Percentiles rank a stretch among this genome's conserved stretches.
Evolutionary conservation across 2,113 vertebrate species (phyloP).

Genomic region (Odobenus rosmarus): DNA sequence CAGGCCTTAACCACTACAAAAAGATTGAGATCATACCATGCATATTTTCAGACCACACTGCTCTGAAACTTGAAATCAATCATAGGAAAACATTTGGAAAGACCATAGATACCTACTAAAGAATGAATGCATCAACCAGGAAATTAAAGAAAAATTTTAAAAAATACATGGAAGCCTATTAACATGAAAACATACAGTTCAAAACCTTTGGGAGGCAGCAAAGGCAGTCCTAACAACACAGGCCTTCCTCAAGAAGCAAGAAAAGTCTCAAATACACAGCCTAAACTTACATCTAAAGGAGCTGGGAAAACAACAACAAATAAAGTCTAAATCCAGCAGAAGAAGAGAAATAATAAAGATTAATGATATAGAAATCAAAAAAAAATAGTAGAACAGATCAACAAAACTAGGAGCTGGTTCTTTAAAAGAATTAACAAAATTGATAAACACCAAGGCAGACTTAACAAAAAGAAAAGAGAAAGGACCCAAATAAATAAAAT

Average conservation of each 20-base stretch:
- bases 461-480: too few species aligned
- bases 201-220: neutral
- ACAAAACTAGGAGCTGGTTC: neutral
- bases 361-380: neutral
- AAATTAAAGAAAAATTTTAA: neutral
- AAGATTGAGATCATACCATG: neutral
- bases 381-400: neutral
- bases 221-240: neutral
- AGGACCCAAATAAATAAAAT: neutral
- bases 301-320: neutral
- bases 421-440: too few species aligned
- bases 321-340: neutral
- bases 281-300: neutral
- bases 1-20: neutral
- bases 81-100: neutral
- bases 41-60: neutral
- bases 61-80: neutral
- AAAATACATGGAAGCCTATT: neutral
- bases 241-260: neutral
- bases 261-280: neutral
- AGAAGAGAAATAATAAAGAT: neutral
- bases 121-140: neutral
- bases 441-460: too few species aligned
- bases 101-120: neutral
- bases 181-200: neutral